Conservation (phyloP, 2,888 invertebrate genomes). For the Drosophila neonasuta region DNA sequence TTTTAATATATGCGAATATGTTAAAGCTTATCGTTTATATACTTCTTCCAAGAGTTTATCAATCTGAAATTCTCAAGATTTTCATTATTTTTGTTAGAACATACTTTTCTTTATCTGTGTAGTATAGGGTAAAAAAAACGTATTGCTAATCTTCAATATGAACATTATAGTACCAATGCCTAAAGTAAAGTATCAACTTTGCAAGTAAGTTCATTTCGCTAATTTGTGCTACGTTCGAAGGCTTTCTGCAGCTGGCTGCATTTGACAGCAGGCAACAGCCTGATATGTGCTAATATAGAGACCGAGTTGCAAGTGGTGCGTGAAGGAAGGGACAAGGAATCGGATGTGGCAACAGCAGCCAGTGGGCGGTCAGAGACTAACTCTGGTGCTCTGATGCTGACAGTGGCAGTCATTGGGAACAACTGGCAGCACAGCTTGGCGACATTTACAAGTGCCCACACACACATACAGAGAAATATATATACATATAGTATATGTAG, state of each 20-base stretch:
- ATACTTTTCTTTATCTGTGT: too few relatives aligned
- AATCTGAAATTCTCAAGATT: too few relatives aligned
- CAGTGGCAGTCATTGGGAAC: constrained; percentile 40
- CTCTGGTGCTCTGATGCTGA: constrained; percentile 26
- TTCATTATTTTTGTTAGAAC: too few relatives aligned
- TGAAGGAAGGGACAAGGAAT: not conserved
- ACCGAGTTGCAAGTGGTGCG: not conserved
- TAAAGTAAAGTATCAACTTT: constrained; percentile 43
- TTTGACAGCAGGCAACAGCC: constrained; percentile 34
- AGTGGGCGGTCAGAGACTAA: constrained; percentile 1
- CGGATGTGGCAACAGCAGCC: not conserved
- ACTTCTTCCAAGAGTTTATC: too few relatives aligned
- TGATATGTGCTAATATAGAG: constrained; percentile 37
- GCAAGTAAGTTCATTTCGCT: constrained; percentile 35
- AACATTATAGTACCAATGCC: not conserved
- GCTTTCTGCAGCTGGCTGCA: constrained; percentile 18
- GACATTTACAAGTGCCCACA: constrained; percentile 43
- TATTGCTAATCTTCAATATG: too few relatives aligned
- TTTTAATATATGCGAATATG: too few relatives aligned
- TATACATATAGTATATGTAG: not conserved
- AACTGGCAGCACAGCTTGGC: constrained; percentile 36
- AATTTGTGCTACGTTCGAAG: constrained; percentile 32
- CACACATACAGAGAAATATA: constrained; percentile 2
- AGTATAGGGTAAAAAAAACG: too few relatives aligned
- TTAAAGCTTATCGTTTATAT: too few relatives aligned